phyloP scores from a whole-genome alignment of 2,888 invertebrate species.

The Holacanthella duospinosa region DNA sequence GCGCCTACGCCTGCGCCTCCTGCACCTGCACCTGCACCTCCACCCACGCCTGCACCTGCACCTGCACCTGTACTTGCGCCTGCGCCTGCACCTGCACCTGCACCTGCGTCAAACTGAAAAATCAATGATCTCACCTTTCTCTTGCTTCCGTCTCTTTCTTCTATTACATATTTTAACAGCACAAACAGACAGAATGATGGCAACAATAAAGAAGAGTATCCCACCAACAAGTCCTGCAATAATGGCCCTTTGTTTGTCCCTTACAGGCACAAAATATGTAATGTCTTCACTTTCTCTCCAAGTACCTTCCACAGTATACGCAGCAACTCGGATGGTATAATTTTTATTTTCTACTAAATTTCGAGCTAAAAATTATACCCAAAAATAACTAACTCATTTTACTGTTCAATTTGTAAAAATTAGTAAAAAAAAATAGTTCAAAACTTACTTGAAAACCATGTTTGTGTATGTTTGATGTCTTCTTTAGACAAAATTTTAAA shows the following conservation, averaged over 20 bases:
- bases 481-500: constrained; percentile 83
- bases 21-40: no score
- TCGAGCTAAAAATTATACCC: constrained; percentile 17
- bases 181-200: constrained; percentile 92
- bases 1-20: no score
- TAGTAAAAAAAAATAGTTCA: neutral
- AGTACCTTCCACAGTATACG: constrained; percentile 60
- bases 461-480: constrained; percentile 77
- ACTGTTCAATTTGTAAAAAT: neutral
- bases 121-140: constrained; percentile 63
- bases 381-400: neutral
- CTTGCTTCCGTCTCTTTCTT: constrained; percentile 90
- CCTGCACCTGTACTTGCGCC: no score
- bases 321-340: constrained; percentile 82
- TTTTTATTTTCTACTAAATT: constrained; percentile 62
- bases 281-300: neutral
- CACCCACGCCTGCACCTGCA: no score
- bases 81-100: no score
- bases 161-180: constrained; percentile 97
- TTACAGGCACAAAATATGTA: constrained; percentile 76
- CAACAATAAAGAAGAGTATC: constrained; percentile 92
- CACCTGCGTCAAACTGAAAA: neutral
- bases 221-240: constrained; percentile 94
- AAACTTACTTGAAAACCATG: constrained; percentile 65
- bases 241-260: constrained; percentile 88